Base-by-base conservation (phyloP, 2,888 invertebrate genomes). In the Agonum fuliginosum region DNA sequence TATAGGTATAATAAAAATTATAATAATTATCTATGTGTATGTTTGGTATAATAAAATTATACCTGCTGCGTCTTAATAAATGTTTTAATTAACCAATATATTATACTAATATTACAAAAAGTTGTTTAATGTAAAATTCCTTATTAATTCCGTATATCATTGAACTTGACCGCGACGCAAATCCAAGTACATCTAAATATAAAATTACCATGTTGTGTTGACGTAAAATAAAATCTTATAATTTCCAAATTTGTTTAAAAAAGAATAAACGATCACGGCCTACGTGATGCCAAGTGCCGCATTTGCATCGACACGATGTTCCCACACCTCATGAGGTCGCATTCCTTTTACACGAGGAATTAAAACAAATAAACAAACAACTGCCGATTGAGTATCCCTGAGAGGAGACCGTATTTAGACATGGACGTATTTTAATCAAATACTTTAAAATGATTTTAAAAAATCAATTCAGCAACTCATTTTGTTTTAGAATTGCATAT, bases 351-450 rank as follows among this genome's bases (percentile, higher is more conserved):
- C 54, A 5, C 22, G 54, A 8, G 24, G 54, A 8, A 54, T 54
- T 54, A 24, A 24, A 54, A 54, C 20, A 54, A 54, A 54, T 54
- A 54, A 54, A 54, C 54, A 54, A 54, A 54, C 54, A 54, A 54
- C 24, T 54, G 54, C 54, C 24, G 3, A 12, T 10, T 24, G 5
- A n/a, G 24, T 54, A n/a, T 24, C n/a, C n/a, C n/a, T n/a, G n/a
- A n/a, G n/a, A 24, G n/a, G 10, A 22, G n/a, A 24, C 54, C 20
- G 22, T 12, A n/a, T 54, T 54, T 54, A 24, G 54, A n/a, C 24
- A 24, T n/a, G 8, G 24, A 3, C n/a, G n/a, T n/a, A n/a, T n/a
- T n/a, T n/a, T n/a, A n/a, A n/a, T n/a, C n/a, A n/a, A n/a, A n/a
- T n/a, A n/a, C n/a, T n/a, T n/a, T n/a, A n/a, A n/a, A n/a, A n/a